Conservation (phyloP, 2,113 vertebrate species). For the Brachyhypopomus occidentalis region DNA sequence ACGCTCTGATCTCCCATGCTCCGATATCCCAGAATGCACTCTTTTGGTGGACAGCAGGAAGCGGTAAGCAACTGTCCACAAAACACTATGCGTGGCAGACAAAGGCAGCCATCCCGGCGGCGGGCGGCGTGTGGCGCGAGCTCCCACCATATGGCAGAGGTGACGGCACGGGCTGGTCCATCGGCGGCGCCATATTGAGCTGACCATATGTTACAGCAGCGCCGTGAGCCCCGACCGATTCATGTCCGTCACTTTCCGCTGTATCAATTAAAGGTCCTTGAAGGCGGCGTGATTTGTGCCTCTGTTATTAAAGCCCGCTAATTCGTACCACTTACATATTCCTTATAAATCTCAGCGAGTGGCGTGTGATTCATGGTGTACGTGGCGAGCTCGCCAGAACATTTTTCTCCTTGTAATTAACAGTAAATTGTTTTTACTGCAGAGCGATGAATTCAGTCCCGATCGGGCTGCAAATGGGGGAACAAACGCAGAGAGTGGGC, state of each 20-base stretch:
- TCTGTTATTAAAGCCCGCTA: constrained; percentile 97
- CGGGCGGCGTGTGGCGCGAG: constrained; percentile 19
- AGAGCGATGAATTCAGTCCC: constrained; percentile 88
- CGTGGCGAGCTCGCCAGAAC: constrained; percentile 89
- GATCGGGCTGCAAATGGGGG: constrained; percentile 90
- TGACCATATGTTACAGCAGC: constrained; percentile 87
- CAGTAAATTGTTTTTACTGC: constrained; percentile 98
- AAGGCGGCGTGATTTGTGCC: constrained; percentile 92
- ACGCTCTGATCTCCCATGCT: not conserved
- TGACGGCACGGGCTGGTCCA: constrained; percentile 82
- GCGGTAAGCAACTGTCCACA: not conserved
- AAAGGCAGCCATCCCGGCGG: constrained; percentile 33
- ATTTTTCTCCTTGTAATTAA: constrained; percentile 99
- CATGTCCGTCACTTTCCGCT: constrained; percentile 89
- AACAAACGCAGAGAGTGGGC: constrained; percentile 47
- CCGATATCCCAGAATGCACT: not conserved
- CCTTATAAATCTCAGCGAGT: constrained; percentile 94
- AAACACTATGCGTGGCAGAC: not conserved
- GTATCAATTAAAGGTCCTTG: constrained; percentile 97
- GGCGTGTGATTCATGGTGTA: constrained; percentile 91
- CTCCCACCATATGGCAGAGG: constrained; percentile 82
- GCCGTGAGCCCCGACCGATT: constrained; percentile 87
- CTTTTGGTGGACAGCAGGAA: not conserved
- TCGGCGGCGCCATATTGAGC: constrained; percentile 75
- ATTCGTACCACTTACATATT: constrained; percentile 95